Percentiles rank a stretch among this genome's conserved stretches.
Conservation (phyloP, 2,797 vertebrate genomes). For the Pipistrellus pipistrellus region DNA sequence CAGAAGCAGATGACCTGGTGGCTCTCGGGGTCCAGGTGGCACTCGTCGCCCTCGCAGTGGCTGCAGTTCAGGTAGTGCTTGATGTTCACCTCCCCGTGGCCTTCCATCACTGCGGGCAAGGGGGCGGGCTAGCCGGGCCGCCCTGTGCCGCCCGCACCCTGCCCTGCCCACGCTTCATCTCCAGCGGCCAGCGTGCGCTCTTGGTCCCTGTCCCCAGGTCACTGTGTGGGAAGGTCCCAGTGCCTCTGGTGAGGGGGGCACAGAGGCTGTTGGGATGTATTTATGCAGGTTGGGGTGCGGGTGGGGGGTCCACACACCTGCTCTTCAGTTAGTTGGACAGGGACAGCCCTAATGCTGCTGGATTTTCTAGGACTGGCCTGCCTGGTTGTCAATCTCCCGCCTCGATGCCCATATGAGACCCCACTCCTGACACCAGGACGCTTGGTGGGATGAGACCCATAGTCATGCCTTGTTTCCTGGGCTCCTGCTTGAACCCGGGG, state of each 20-base stretch:
- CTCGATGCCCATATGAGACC: background rate
- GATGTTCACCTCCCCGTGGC: slow-evolving; percentile 96
- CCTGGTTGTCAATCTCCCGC: background rate
- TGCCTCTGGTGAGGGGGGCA: background rate
- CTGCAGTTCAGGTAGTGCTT: slow-evolving; percentile 96
- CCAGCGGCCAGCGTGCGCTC: background rate
- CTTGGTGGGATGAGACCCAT: background rate
- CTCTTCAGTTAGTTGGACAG: background rate
- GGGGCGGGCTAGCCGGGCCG: slow-evolving; percentile 59
- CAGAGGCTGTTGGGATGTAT: background rate
- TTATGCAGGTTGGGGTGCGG: background rate
- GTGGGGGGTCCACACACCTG: background rate
- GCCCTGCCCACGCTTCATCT: background rate
- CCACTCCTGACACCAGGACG: background rate
- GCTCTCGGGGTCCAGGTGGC: slow-evolving; percentile 90
- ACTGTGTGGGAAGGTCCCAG: background rate
- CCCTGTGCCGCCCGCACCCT: fast-evolving
- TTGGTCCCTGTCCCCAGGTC: background rate
- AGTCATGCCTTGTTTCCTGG: background rate
- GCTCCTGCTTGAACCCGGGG: background rate
- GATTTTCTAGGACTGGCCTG: background rate
- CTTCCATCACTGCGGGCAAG: slow-evolving; percentile 93
- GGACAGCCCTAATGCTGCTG: too few species aligned
- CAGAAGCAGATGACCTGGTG: slow-evolving; percentile 94
- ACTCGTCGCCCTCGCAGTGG: slow-evolving; percentile 95